Percentiles rank a stretch among this genome's conserved stretches.
These are phyloP conservation scores for Pterocles gutturalis DNA, from an alignment of 2,113 vertebrate species.

Conservation along the genomic window DNA sequence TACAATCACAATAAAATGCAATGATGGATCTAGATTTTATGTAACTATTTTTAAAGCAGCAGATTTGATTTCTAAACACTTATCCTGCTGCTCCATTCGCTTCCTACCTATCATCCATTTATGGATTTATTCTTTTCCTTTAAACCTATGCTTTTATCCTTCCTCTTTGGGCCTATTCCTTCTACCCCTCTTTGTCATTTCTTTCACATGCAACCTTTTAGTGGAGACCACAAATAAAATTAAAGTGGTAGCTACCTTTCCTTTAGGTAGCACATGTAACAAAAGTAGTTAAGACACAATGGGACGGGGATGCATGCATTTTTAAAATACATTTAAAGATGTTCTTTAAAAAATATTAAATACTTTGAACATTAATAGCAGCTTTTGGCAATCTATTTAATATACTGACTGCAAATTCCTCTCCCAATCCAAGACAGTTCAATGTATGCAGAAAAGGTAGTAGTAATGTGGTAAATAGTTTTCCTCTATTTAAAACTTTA, in stretches of 20 bases:
- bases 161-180: not conserved
- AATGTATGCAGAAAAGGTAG: constrained; percentile 14
- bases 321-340: not conserved
- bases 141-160: not conserved
- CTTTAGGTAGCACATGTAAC: not conserved
- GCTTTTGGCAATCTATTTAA: not conserved
- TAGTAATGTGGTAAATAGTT: constrained; percentile 55
- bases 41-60: not conserved
- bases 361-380: not conserved
- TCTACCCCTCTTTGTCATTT: not conserved
- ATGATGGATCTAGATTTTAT: not conserved
- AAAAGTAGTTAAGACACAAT: not conserved
- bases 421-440: constrained; percentile 28
- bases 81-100: not conserved
- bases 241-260: not conserved
- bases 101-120: not conserved
- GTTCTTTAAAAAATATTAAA: not conserved
- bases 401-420: not conserved
- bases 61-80: not conserved
- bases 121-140: not conserved
- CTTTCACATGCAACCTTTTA: not conserved
- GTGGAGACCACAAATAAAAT: not conserved
- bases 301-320: not conserved
- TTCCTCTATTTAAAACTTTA: constrained; percentile 64
- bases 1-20: not conserved